Evolutionary conservation across 2,113 vertebrate species (phyloP).

Genomic region (Platycercus adscitus): DNA sequence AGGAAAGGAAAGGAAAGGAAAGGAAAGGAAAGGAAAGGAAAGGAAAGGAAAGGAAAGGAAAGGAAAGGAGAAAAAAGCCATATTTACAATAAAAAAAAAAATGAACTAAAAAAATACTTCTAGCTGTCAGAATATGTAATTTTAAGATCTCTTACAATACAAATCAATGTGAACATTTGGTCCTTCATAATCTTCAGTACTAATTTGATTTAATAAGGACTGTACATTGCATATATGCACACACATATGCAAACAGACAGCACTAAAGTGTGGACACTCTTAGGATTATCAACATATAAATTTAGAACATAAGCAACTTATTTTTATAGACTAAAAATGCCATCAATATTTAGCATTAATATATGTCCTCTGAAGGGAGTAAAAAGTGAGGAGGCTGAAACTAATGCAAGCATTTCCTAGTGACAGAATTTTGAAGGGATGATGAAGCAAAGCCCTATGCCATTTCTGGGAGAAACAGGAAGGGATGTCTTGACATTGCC

Average conservation of each 20-base stretch:
- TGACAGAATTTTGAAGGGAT: background rate
- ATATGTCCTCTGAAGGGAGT: background rate
- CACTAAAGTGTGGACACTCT: background rate
- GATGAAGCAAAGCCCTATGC: background rate
- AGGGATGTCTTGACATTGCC: background rate
- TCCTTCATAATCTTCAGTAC: background rate
- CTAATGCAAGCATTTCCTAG: background rate
- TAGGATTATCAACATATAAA: background rate
- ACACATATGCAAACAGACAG: rapidly evolving
- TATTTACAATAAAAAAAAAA: background rate
- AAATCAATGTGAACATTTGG: background rate
- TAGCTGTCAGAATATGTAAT: background rate
- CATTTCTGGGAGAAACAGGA: background rate
- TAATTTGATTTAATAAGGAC: background rate
- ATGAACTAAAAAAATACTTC: background rate
- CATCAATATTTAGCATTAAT: background rate
- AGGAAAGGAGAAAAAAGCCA: background rate
- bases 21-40: background rate
- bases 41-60: background rate
- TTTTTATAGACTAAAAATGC: background rate
- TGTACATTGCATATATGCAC: background rate
- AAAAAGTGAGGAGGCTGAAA: background rate
- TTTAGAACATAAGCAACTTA: background rate
- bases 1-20: no score
- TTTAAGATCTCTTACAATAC: background rate